Evolutionary conservation across 2,888 invertebrate species (phyloP).

Genomic region (Ennomos fuscantarius): DNA sequence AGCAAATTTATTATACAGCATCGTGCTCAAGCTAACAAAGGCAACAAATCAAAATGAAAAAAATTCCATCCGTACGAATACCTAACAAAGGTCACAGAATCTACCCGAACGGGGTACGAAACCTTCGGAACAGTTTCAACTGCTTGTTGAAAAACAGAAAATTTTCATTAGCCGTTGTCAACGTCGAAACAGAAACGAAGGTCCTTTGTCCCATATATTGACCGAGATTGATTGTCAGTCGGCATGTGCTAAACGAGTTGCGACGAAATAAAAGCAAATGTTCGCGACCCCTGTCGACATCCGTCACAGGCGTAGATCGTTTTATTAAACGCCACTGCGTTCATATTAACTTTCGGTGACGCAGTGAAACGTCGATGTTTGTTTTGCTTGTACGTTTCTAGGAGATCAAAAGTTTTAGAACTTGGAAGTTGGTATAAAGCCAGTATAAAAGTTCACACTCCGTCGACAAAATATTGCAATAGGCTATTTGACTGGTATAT

Average conservation of each 20-base stretch:
- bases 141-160: slow-evolving; percentile 55
- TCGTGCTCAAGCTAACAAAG: slow-evolving; percentile 24
- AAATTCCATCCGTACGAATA: slow-evolving; percentile 14
- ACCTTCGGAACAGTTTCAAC: slow-evolving; percentile 29
- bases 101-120: slow-evolving; percentile 20
- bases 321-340: slow-evolving; percentile 68
- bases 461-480: not conserved
- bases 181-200: slow-evolving; percentile 69
- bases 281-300: slow-evolving; percentile 73
- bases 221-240: slow-evolving; percentile 82
- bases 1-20: slow-evolving; percentile 22
- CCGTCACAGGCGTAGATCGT: slow-evolving; percentile 70
- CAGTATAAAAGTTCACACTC: not conserved
- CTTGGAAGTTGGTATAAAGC: not conserved
- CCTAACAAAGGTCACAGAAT: slow-evolving; percentile 17
- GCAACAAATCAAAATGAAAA: slow-evolving; percentile 28
- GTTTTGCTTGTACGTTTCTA: slow-evolving; percentile 20
- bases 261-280: slow-evolving; percentile 78
- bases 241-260: slow-evolving; percentile 79
- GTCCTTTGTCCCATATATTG: slow-evolving; percentile 79
- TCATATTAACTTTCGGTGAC: slow-evolving; percentile 68
- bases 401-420: slow-evolving; percentile 18
- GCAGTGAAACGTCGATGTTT: slow-evolving; percentile 42
- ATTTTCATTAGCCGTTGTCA: slow-evolving; percentile 66
- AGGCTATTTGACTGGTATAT: no score